phyloP scores from a whole-genome alignment of 2,888 invertebrate genomes.

The Notocelia uddmanniana region DNA sequence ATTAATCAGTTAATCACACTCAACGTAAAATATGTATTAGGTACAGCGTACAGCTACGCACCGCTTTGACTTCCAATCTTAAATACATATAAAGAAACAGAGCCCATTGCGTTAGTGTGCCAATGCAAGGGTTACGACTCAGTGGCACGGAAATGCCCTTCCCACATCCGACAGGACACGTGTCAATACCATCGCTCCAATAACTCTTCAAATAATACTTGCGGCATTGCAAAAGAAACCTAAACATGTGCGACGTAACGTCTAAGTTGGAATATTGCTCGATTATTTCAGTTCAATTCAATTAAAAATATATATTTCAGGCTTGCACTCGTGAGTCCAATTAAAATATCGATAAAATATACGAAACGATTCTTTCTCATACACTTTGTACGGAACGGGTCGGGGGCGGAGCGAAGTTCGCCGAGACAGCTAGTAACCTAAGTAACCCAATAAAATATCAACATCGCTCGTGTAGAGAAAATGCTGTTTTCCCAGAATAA shows the following conservation, averaged over 20 bases:
- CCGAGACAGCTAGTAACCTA: too few species aligned
- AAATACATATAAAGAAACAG: not conserved
- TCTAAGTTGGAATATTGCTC: not conserved
- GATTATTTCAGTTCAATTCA: too few species aligned
- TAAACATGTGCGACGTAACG: not conserved
- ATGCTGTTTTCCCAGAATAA: not conserved
- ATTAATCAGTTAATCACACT: too few species aligned
- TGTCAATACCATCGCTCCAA: constrained; percentile 3
- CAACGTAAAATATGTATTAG: not conserved
- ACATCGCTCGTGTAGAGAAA: not conserved
- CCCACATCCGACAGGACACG: not conserved
- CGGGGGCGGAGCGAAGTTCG: too few species aligned
- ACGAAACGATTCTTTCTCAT: too few species aligned
- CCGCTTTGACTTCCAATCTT: not conserved
- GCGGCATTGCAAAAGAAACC: not conserved
- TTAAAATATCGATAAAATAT: too few species aligned
- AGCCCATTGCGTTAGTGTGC: not conserved
- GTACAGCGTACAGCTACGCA: not conserved
- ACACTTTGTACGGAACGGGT: too few species aligned
- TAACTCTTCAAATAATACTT: not conserved
- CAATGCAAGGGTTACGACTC: not conserved
- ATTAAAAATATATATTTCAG: too few species aligned
- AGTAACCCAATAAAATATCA: not conserved
- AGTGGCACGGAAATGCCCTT: not conserved
- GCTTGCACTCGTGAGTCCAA: too few species aligned